Percentiles rank a stretch among this genome's conserved stretches.
These are phyloP conservation scores for Acanthornis magna DNA, from an alignment of 2,797 vertebrate species.

Conservation along the genomic window DNA sequence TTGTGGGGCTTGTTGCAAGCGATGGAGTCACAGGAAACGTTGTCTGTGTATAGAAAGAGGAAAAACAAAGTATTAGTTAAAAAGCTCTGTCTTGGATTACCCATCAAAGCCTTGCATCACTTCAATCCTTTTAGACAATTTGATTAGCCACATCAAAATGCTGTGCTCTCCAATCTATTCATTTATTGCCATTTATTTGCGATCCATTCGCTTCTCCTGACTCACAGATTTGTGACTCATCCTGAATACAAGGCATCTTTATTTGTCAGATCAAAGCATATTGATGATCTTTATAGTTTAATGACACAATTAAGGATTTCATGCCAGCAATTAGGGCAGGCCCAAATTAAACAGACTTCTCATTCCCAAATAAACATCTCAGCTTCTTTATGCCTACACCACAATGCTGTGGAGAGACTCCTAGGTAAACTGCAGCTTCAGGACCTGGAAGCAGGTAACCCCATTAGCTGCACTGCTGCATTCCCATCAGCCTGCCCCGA, in stretches of 20 bases:
- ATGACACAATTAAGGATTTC: conserved; percentile 62
- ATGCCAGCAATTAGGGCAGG: conserved; percentile 46
- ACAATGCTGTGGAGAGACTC: not conserved
- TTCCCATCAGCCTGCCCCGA: not conserved
- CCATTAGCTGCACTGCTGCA: not conserved
- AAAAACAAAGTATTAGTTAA: conserved; percentile 3
- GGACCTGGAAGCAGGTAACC: not conserved
- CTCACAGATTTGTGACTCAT: conserved; percentile 25
- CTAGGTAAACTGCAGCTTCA: not conserved
- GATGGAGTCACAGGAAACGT: conserved; percentile 90
- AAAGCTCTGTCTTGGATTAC: not conserved
- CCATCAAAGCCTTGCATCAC: not conserved
- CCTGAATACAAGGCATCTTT: conserved; percentile 38
- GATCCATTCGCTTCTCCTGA: conserved; percentile 36
- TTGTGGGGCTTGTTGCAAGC: conserved; percentile 86
- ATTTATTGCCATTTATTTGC: not conserved
- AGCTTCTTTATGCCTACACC: not conserved
- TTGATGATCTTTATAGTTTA: conserved; percentile 54
- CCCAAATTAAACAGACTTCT: conserved; percentile 36
- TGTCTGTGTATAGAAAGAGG: conserved; percentile 76
- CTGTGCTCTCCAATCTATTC: not conserved
- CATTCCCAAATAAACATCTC: not conserved
- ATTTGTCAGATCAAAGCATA: conserved; percentile 52
- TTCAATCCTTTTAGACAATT: conserved; percentile 11
- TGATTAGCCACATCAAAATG: not conserved